Percentiles rank a stretch among this genome's conserved stretches.
Conservation (phyloP, 2,888 invertebrate genomes). For the Dioctria rufipes region DNA sequence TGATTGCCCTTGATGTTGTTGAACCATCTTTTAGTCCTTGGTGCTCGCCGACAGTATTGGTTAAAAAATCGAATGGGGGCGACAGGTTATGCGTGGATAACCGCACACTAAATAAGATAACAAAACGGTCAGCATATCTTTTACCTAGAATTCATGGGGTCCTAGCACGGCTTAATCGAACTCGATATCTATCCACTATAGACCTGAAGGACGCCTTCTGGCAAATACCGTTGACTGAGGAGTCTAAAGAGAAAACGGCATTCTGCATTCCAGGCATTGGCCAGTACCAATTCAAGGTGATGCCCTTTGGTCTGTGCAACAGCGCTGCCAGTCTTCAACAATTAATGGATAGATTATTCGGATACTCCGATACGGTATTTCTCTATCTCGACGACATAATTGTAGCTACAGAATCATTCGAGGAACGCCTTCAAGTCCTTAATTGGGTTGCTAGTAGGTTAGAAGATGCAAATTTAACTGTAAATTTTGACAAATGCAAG, state of each 20-base stretch:
- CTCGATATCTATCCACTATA: background rate
- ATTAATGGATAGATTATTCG: background rate
- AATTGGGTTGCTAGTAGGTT: background rate
- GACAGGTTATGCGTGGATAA: background rate
- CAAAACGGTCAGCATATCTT: background rate
- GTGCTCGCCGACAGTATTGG: slow-evolving; percentile 22
- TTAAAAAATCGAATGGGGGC: background rate
- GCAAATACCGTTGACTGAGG: background rate
- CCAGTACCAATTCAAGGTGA: background rate
- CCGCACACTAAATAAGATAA: background rate
- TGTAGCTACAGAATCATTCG: background rate
- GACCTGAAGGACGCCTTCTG: background rate
- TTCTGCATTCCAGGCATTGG: background rate
- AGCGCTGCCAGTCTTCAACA: background rate
- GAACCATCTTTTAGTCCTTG: slow-evolving; percentile 50
- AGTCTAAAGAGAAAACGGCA: background rate
- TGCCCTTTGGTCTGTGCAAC: background rate
- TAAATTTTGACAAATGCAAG: background rate
- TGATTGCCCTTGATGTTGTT: slow-evolving; percentile 37
- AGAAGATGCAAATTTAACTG: background rate
- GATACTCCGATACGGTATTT: background rate
- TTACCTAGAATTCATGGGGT: background rate
- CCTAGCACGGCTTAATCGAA: background rate
- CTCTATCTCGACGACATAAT: background rate
- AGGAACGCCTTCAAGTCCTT: background rate